Evolutionary conservation across 2,888 invertebrate species (phyloP), one percentile per base, ranked within the genome.

Genomic region (Philaethria dido): DNA sequence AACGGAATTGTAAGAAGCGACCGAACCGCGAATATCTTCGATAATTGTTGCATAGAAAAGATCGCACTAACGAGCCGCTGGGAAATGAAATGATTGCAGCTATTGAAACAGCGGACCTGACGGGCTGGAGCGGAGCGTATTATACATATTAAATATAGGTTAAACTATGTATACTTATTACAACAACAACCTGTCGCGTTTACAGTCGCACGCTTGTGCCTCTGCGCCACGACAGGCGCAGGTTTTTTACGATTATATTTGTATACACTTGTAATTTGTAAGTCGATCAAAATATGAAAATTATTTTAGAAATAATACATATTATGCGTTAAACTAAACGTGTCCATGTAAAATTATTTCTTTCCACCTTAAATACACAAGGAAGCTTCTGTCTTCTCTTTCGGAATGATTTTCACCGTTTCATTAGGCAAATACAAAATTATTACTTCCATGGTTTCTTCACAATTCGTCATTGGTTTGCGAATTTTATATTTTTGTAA

Each of bases 21-120:
- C 79, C 78, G 79, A 74, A 78, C 80, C 80, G 77, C 77, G 79
- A 81, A 81, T 79, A 79, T 80, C 82, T 79, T 73, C 78, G 75
- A 82, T 85, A 85, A 85, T 85, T 85, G 85, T 84, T 85, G 82
- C 82, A 80, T 80, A 73, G 81, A 79, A 78, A 73, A 80, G 80
- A 81, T 80, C 80, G 74, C 76, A 77, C 82, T 85, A 85, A 85
- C 85, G 86, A 85, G 84, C 78, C 68, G 65, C 71, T 62, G 68
- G 73, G 72, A 59, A 64, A 59, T 59, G 50, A 57, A 57, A 59
- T 50, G 48, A 48, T 64, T 22, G 50, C 9, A 50, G 42, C 39
- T 13, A 50, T 8, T 50, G 20, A 18, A 60, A 22, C 20, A 44
- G 64, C 59, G 50, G 48, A 8, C 3, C 13, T 42, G 1, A 39